Base-by-base conservation (phyloP, 2,113 vertebrate species). In the Aegypius monachus region DNA sequence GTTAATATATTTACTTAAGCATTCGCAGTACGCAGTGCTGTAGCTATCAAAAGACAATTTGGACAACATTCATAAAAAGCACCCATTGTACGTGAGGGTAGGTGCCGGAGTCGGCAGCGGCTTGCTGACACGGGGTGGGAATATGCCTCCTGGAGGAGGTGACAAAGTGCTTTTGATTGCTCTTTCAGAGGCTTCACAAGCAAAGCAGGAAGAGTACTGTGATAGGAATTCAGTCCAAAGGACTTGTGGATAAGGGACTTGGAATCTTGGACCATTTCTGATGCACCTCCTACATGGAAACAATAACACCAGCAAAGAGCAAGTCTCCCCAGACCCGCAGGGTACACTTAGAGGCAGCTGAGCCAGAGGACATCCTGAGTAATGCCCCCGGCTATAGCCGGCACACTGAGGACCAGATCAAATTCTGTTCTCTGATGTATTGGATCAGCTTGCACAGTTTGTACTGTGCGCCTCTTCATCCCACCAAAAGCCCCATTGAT, bases 1-100 rank as follows among this genome's bases (percentile, higher is more conserved):
- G 45, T 78, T 71, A 92, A 59, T 93, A 22, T 70, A 20, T 95
- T 89, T 94, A 42, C 48, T 90, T 90, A 87, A 82, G 66, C 66
- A 55, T 89, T 91, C 52, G 1, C 53, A 73, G 86, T 91, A 95
- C 8, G 25, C 62, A 73, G 26, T 17, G 73, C 74, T 91, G 45
- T 73, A 82, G 26, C 42, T 91, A 59, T 91, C 70, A 62, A 89
- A 90, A 94, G 81, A 38, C 36, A 84, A 53, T 16, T n/a, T 47
- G 45, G 86, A 72, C 34, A 75, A 34, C 56, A 52, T 74, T 83
- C 59, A 47, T 83, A 8, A 81, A 84, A 93, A 91, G 13, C 27
- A 61, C 20, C 22, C 65, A 27, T 75, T 79, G 52, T 65, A 72
- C 27, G 4, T 31, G 6, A 27, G 29, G 7, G 6, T 75, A 65